phyloP scores from a whole-genome alignment of 2,113 vertebrate species.

The Cygnus buccinator region DNA sequence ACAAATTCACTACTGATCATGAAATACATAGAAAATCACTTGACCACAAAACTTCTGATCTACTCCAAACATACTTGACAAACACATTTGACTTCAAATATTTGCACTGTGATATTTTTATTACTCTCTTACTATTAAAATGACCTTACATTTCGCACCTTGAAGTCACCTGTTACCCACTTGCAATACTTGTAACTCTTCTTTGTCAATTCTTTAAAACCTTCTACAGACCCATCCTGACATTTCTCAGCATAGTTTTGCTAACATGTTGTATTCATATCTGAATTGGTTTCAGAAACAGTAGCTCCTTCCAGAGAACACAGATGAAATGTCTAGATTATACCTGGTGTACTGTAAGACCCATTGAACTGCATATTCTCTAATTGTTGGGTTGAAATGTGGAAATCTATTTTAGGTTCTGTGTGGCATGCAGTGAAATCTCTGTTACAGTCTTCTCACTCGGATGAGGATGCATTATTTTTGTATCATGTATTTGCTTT shows the following conservation, averaged over 20 bases:
- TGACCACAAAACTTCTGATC: neutral
- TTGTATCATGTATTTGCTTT: neutral
- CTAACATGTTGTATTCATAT: neutral
- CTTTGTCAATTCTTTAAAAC: neutral
- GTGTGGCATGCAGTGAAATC: neutral
- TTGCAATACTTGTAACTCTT: neutral
- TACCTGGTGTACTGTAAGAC: neutral
- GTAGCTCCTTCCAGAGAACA: neutral
- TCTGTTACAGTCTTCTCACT: neutral
- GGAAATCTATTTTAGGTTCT: neutral
- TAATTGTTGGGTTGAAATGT: neutral
- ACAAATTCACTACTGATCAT: neutral
- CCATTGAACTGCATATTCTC: neutral
- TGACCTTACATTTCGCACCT: neutral
- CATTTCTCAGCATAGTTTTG: neutral
- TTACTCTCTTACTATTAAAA: neutral
- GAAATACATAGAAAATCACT: neutral
- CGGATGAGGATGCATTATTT: neutral
- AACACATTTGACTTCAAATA: neutral
- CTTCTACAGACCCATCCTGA: neutral
- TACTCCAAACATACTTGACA: neutral
- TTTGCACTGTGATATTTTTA: neutral
- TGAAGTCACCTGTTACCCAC: neutral
- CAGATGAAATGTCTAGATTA: neutral
- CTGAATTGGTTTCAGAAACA: neutral